Base-by-base conservation (phyloP, 2,797 vertebrate species). In the Cottoperca gobio region DNA sequence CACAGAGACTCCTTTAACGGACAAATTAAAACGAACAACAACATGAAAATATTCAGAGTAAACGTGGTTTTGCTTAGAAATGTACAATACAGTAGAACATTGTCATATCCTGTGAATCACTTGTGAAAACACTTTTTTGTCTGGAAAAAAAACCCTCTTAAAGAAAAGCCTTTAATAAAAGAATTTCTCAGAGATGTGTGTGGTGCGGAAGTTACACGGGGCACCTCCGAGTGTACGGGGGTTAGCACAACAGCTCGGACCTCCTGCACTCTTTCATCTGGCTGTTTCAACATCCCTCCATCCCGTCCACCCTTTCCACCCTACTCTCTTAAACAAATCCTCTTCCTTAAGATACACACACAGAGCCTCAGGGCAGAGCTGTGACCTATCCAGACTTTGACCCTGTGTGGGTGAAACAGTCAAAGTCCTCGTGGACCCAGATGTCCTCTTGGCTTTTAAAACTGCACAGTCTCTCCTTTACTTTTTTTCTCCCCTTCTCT, bases 181-280 rank as follows among this genome's bases (percentile, higher is more conserved):
- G 33, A 23, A 26, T 62, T 76, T 83, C 70, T 79, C 45, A 37
- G 40, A 65, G 45, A 68, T 80, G 69, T 79, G 67, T 82, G 71
- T 72, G 80, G 42, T 79, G 68, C 42, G 81, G 81, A 86, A 83
- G 86, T 91, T 54, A 68, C 57, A 65, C 45, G 54, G 79, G 69
- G 70, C 76, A 71, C 53, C 71, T 78, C 67, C 2, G 70, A 79
- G 70, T 53, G 65, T 67, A 26, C 61, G 26, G 70, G 74, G 89
- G 89, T 93, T 90, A 91, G 78, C 76, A 85, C 85, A 92, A 93
- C 91, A 92, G 69, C 82, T 37, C 74, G 69, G 84, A 88, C 89
- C 86, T 90, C 83, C 83, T 88, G 86, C 71, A 85, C 74, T 68
- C 84, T 89, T 88, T 90, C 88, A 93, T 93, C 83, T 89, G 74